These are phyloP conservation scores for Atherinomorus stipes DNA, from an alignment of 2,113 vertebrate genomes.

Conservation along the genomic window DNA sequence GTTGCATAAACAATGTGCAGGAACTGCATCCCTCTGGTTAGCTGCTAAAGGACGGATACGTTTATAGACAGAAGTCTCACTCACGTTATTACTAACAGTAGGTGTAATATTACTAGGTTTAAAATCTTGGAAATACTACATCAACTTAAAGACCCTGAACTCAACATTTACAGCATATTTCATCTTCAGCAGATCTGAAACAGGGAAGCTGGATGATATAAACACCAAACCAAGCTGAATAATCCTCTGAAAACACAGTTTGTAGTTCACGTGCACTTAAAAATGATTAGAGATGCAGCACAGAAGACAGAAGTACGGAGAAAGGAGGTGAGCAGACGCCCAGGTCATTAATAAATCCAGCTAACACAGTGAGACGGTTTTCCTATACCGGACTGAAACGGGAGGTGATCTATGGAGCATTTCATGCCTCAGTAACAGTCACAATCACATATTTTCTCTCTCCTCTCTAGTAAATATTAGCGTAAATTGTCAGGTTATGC, in stretches of 20 bases:
- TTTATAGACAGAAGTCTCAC: too few relatives aligned
- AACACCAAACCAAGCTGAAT: neutral
- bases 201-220: neutral
- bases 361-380: neutral
- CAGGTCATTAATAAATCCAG: slow-evolving; percentile 2
- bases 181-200: neutral
- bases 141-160: neutral
- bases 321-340: neutral
- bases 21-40: too few relatives aligned
- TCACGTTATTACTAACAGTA: too few relatives aligned
- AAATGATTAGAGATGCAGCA: neutral
- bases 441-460: neutral
- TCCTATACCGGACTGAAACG: neutral
- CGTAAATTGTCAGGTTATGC: neutral
- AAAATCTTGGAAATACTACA: too few relatives aligned
- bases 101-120: too few relatives aligned
- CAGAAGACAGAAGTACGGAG: neutral
- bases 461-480: too few relatives aligned
- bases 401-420: neutral
- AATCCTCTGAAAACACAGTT: slow-evolving; percentile 6
- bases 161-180: neutral
- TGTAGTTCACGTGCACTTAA: slow-evolving; percentile 5
- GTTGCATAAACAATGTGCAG: too few relatives aligned
- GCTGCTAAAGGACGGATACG: too few relatives aligned
- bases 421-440: neutral